phyloP scores from a whole-genome alignment of 2,113 vertebrate genomes.

The Psittacara wagleri region DNA sequence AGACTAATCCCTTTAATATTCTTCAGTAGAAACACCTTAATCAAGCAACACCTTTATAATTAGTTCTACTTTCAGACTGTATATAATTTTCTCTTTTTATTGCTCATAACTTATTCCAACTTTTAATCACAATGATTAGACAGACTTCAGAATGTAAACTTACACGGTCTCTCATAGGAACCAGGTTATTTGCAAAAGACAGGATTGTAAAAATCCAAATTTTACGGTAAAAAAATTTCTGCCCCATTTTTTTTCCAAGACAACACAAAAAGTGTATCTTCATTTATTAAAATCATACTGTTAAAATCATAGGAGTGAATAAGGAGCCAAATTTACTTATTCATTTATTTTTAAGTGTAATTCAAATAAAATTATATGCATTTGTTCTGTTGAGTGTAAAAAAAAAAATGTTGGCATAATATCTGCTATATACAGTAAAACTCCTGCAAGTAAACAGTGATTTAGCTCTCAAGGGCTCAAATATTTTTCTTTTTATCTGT shows the following conservation, averaged over 20 bases:
- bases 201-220: slow-evolving; percentile 30
- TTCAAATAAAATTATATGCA: neutral
- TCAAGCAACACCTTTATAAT: slow-evolving; percentile 75
- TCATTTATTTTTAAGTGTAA: slow-evolving; percentile 1
- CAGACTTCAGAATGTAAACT: slow-evolving; percentile 31
- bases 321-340: neutral
- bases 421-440: neutral
- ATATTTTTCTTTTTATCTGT: neutral
- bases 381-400: slow-evolving; percentile 11
- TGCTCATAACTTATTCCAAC: slow-evolving; percentile 62
- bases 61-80: slow-evolving; percentile 69
- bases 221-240: neutral
- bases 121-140: slow-evolving; percentile 67
- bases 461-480: slow-evolving; percentile 10
- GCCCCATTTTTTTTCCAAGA: neutral
- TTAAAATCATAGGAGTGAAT: neutral
- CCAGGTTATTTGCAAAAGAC: neutral
- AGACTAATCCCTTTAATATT: slow-evolving; percentile 74
- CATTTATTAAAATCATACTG: slow-evolving; percentile 43
- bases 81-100: slow-evolving; percentile 73
- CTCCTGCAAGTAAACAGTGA: slow-evolving; percentile 6
- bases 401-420: neutral
- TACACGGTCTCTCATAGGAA: slow-evolving; percentile 37
- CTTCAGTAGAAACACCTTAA: slow-evolving; percentile 75
- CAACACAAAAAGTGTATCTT: neutral